These are phyloP conservation scores for Saccostrea echinata DNA, from an alignment of 1,140 invertebrate species.

Conservation along the genomic window DNA sequence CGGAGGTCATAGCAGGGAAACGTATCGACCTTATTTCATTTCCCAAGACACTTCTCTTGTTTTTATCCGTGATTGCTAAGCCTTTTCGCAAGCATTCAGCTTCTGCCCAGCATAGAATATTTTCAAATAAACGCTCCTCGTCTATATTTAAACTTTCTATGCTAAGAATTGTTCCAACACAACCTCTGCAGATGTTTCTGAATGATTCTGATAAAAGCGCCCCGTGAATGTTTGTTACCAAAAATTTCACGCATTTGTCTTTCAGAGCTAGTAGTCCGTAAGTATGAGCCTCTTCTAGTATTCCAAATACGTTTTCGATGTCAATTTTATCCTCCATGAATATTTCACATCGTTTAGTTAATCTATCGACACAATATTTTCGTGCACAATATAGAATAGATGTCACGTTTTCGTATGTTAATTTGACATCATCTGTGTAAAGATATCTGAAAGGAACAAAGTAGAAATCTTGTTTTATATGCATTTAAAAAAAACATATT, in stretches of 20 bases:
- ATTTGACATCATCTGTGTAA: not conserved
- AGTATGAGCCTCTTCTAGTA: not conserved
- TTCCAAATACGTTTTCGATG: not conserved
- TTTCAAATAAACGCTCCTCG: not conserved
- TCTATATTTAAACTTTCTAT: not conserved
- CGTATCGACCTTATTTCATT: not conserved
- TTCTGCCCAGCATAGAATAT: not conserved
- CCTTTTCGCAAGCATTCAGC: not conserved
- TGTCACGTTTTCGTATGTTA: conserved; percentile 5
- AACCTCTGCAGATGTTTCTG: not conserved
- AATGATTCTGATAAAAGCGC: not conserved
- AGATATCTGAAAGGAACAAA: conserved; percentile 2
- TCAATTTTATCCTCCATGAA: conserved; percentile 8
- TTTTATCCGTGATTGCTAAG: not conserved
- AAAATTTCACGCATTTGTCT: not conserved
- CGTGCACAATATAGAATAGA: not conserved
- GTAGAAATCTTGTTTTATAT: too few relatives aligned
- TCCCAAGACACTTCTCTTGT: not conserved
- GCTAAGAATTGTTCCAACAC: not conserved
- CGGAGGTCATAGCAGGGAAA: not conserved
- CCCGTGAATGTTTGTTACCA: not conserved
- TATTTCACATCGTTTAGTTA: not conserved
- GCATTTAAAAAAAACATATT: too few relatives aligned
- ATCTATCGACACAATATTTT: conserved; percentile 11
- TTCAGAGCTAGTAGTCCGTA: not conserved